Base-by-base conservation (phyloP, 1,140 invertebrate genomes). In the Drosophila orena region DNA sequence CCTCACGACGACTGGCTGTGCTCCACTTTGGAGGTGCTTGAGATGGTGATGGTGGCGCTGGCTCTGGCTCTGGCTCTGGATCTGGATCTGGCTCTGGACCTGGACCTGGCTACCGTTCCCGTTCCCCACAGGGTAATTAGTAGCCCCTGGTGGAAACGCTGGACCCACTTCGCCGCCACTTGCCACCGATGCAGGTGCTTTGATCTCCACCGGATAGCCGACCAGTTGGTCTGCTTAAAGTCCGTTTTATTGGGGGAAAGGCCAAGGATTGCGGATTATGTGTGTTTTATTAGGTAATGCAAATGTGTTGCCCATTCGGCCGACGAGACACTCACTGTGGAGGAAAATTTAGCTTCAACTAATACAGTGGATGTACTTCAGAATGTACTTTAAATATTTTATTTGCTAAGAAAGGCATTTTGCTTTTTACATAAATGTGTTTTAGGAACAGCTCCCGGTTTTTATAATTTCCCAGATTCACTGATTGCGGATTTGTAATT, bases 111-210 rank as follows among this genome's bases (percentile, higher is more conserved):
- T 20, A 38, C 37, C 10, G 37, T 38, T 38, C 30, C 30, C 11
- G 79, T 65, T 90, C 84, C 85, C 84, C 84, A 88, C 83, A 88
- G 84, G 84, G 84, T 88, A 88, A 88, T 88, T 88, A 88, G 84
- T 89, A 79, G 66, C 76, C 66, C 66, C 71, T 14, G 37, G 62
- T 75, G 57, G 77, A 81, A 65, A 79, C 65, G 81, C 70, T 34
- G 52, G 61, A 44, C 62, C 40, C 49, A 69, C 62, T 69, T 68
- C 56, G 50, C 62, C 65, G 65, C 61, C 83, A 86, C 83, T 88
- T 86, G 81, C 83, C 78, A 83, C 71, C 85, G 78, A 70, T 81
- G 44, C 65, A 44, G 10, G 38, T 70, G 60, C 84, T 86, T 86
- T 88, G 85, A 88, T 90, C 84, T 85, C 64, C 53, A 12, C 11